Percentiles rank a stretch among this genome's conserved stretches.
These are phyloP conservation scores for Ophthalmolycus amberensis DNA, from an alignment of 2,113 vertebrate species.

Conservation along the genomic window DNA sequence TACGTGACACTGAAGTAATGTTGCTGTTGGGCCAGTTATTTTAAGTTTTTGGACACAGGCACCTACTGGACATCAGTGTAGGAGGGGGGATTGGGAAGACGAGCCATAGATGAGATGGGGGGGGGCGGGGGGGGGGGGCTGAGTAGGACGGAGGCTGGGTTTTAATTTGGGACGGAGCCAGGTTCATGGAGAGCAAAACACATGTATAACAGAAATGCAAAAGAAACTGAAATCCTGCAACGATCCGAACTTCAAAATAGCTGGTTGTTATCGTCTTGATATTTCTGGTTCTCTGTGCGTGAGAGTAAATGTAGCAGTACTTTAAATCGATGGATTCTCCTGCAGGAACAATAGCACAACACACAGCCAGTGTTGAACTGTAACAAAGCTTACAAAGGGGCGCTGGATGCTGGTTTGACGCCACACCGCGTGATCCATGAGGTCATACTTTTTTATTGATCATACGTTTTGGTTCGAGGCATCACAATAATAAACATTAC, in stretches of 20 bases:
- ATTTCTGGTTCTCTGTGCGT: background rate
- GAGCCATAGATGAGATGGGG: slow-evolving; percentile 5
- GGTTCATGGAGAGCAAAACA: background rate
- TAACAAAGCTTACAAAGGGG: background rate
- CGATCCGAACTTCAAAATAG: background rate
- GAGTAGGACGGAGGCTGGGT: slow-evolving; percentile 19
- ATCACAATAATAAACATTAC: slow-evolving; percentile 5
- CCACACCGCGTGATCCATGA: background rate
- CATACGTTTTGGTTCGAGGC: background rate
- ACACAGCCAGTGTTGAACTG: background rate
- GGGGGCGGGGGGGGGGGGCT: background rate
- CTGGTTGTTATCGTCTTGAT: background rate
- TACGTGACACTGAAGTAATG: no score
- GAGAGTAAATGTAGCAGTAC: background rate
- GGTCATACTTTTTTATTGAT: background rate
- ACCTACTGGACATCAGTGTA: background rate
- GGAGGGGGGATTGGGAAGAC: background rate
- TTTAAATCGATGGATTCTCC: background rate
- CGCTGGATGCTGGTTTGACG: background rate
- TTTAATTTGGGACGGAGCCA: background rate
- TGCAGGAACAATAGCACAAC: background rate
- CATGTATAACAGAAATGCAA: background rate
- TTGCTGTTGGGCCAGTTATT: slow-evolving; percentile 12
- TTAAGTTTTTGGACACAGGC: background rate
- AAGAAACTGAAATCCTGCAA: background rate